phyloP scores from a whole-genome alignment of 2,797 vertebrate genomes.

The Alosa sapidissima region DNA sequence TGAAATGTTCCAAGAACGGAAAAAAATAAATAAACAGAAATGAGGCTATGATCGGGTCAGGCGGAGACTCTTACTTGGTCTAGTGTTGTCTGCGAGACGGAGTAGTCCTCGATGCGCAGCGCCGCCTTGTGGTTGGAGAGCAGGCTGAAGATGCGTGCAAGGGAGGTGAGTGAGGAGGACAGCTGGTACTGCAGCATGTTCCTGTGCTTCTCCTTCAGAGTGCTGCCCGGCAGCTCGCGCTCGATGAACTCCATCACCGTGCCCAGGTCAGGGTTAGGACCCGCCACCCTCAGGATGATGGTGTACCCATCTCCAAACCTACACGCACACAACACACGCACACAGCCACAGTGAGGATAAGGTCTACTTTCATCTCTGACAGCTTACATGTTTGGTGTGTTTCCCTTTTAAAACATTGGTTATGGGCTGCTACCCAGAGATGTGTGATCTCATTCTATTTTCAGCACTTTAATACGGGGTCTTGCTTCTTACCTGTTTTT shows the following conservation, averaged over 20 bases:
- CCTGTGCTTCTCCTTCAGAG: slow-evolving; percentile 92
- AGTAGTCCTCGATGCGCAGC: slow-evolving; percentile 97
- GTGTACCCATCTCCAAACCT: slow-evolving; percentile 98
- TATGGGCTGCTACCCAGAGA: background rate
- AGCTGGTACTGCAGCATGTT: slow-evolving; percentile 98
- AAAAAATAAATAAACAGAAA: background rate
- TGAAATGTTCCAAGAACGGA: background rate
- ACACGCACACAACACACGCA: slow-evolving; percentile 1
- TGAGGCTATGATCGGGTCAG: background rate
- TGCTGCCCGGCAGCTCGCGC: slow-evolving; percentile 87
- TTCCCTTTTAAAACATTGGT: background rate
- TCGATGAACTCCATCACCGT: slow-evolving; percentile 91
- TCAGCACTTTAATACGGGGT: background rate
- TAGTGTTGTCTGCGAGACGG: slow-evolving; percentile 96
- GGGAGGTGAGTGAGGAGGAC: slow-evolving; percentile 85
- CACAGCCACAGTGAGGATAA: background rate
- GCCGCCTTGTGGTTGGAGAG: slow-evolving; percentile 90
- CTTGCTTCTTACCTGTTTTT: slow-evolving; percentile 84
- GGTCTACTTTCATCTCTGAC: background rate
- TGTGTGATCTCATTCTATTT: background rate
- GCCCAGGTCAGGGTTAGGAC: slow-evolving; percentile 84
- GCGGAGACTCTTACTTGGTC: slow-evolving; percentile 85
- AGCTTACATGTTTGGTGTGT: background rate
- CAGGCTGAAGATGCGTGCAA: slow-evolving; percentile 94
- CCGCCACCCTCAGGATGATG: slow-evolving; percentile 90